These are phyloP conservation scores for Pteruthius melanotis DNA, from an alignment of 2,113 vertebrate genomes.

Conservation along the genomic window DNA sequence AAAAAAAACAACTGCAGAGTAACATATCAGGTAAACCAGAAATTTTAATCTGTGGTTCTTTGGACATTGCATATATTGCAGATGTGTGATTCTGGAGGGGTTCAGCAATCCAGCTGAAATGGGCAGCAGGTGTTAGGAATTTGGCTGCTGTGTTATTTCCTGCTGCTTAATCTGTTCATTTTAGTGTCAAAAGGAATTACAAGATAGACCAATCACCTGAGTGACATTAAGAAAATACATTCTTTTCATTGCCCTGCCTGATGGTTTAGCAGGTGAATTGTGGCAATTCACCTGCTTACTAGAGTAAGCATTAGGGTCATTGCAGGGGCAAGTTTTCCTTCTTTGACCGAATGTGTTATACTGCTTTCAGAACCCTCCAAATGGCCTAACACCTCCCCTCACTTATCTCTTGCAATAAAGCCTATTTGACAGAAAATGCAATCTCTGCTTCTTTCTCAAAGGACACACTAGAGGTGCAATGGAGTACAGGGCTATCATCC, in stretches of 20 bases:
- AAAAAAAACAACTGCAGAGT: fast-evolving
- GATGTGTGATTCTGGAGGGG: neutral
- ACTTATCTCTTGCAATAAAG: neutral
- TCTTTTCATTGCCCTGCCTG: neutral
- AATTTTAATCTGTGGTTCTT: neutral
- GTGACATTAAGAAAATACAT: neutral
- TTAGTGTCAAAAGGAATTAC: constrained; percentile 9
- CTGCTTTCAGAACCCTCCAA: neutral
- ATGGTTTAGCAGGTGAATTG: neutral
- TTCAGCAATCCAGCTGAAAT: neutral
- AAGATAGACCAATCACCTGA: neutral
- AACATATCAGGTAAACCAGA: neutral
- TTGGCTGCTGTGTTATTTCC: neutral
- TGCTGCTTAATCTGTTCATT: neutral
- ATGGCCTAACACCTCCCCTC: neutral
- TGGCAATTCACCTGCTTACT: neutral
- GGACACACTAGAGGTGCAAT: neutral
- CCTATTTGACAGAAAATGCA: neutral
- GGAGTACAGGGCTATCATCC: neutral
- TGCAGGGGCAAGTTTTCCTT: neutral
- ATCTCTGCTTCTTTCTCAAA: neutral
- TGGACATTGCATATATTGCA: neutral
- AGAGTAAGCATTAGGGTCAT: neutral
- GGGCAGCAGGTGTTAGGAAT: neutral
- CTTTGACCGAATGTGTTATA: neutral